A percentile compares a stretch with the other conserved stretches of the same genome.
Conservation (phyloP, 1,140 invertebrate species). For the Helicoverpa zea region DNA sequence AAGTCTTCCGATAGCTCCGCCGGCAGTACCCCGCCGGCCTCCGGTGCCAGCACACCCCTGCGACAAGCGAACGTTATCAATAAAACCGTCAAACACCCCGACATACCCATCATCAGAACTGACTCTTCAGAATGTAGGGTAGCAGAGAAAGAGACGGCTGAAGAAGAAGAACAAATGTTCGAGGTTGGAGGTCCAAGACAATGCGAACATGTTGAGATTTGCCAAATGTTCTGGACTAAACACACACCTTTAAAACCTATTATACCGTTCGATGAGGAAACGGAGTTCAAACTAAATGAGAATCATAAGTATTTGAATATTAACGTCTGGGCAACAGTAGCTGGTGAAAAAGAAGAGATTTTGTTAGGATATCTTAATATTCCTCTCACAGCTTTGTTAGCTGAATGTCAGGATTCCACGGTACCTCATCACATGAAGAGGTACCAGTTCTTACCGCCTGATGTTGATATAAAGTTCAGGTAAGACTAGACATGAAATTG, state of each 20-base stretch:
- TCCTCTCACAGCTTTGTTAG: constrained; percentile 91
- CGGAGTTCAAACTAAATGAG: constrained; percentile 90
- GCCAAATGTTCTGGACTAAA: constrained; percentile 86
- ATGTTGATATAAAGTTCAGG: constrained; percentile 89
- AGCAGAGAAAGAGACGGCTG: constrained; percentile 67
- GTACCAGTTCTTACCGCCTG: constrained; percentile 91
- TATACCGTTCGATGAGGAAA: constrained; percentile 92
- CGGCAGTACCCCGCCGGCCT: constrained; percentile 86
- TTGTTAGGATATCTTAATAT: constrained; percentile 94
- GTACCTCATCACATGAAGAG: constrained; percentile 93
- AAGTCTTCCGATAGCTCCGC: constrained; percentile 86
- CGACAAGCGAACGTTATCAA: constrained; percentile 72
- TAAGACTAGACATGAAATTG: constrained; percentile 57
- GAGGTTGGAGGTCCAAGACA: constrained; percentile 81
- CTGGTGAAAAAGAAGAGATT: constrained; percentile 88
- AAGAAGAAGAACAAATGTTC: constrained; percentile 75
- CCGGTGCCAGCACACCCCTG: constrained; percentile 85
- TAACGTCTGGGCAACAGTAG: constrained; percentile 92
- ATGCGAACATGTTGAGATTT: constrained; percentile 81
- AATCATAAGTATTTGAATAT: constrained; percentile 93
- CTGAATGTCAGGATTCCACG: constrained; percentile 93
- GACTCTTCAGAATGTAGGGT: constrained; percentile 80
- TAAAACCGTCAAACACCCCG: constrained; percentile 79
- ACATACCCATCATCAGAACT: constrained; percentile 80
- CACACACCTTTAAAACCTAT: constrained; percentile 83